These are phyloP conservation scores for Caiman crocodilus DNA, from an alignment of 2,797 vertebrate species.

Conservation along the genomic window DNA sequence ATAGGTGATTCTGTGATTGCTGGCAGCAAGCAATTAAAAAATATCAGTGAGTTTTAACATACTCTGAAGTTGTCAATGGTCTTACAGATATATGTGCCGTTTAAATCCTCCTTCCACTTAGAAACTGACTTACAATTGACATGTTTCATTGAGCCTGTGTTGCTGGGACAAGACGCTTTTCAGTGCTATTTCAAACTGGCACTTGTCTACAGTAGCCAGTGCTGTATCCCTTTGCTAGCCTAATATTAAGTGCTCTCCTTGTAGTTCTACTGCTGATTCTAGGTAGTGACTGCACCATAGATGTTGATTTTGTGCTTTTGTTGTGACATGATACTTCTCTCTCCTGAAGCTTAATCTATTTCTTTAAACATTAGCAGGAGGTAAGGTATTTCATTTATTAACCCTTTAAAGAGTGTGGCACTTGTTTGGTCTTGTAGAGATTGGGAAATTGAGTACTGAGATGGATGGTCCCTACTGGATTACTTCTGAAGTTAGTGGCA, in stretches of 20 bases:
- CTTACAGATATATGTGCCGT: not conserved
- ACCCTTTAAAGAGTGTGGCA: not conserved
- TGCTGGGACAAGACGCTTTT: not conserved
- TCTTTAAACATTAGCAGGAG: not conserved
- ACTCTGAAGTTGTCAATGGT: not conserved
- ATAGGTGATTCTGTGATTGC: not conserved
- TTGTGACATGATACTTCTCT: too few species aligned
- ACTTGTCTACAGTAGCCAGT: too few species aligned
- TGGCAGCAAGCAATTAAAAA: not conserved
- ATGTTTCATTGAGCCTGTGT: not conserved
- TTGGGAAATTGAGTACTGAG: not conserved
- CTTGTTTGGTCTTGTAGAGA: not conserved
- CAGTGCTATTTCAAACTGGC: not conserved
- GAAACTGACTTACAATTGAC: not conserved
- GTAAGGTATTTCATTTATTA: not conserved
- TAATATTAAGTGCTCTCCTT: not conserved
- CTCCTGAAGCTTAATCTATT: too few species aligned
- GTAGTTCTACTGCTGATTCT: not conserved
- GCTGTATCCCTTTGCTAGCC: too few species aligned
- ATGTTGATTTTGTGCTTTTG: too few species aligned
- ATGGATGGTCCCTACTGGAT: not conserved
- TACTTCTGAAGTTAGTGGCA: not conserved
- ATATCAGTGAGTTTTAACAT: not conserved
- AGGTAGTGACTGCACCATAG: not conserved
- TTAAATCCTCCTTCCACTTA: not conserved